Evolutionary conservation across 2,797 vertebrate species (phyloP).

Genomic region (Dromococcyx pavoninus): DNA sequence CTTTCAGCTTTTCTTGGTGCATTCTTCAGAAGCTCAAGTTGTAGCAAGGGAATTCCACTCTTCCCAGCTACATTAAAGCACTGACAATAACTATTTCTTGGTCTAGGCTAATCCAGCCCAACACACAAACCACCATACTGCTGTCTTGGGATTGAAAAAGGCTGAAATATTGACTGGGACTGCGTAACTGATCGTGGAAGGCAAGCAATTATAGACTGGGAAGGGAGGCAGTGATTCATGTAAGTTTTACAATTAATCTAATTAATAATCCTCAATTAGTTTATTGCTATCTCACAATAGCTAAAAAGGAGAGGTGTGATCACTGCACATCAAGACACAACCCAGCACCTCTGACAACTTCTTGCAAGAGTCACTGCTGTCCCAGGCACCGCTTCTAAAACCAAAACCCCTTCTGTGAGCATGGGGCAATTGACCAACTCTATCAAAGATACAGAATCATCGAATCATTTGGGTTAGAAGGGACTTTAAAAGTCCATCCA

Average conservation of each 20-base stretch:
- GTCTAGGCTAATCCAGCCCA: background rate
- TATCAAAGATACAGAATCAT: background rate
- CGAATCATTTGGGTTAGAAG: too few species aligned
- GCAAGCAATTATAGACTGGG: background rate
- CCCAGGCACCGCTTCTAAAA: background rate
- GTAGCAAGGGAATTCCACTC: background rate
- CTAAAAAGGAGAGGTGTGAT: background rate
- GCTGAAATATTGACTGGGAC: background rate
- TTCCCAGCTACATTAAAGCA: background rate
- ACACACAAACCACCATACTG: background rate
- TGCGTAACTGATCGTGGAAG: background rate
- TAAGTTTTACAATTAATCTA: constrained; percentile 12
- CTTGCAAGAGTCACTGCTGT: fast-evolving
- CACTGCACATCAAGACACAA: background rate
- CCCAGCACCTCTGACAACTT: background rate
- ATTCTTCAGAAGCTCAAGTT: background rate
- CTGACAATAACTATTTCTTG: background rate
- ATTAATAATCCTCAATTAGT: constrained; percentile 17
- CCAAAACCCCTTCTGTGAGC: background rate
- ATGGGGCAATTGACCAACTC: fast-evolving
- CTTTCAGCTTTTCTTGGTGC: background rate
- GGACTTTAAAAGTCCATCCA: too few species aligned
- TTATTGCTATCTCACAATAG: background rate
- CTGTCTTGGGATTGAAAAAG: background rate
- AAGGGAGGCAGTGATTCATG: background rate